A percentile compares a stretch with the other conserved stretches of the same genome.
phyloP scores from a whole-genome alignment of 2,797 vertebrate species.

The Lepidocolaptes lacrymiger region DNA sequence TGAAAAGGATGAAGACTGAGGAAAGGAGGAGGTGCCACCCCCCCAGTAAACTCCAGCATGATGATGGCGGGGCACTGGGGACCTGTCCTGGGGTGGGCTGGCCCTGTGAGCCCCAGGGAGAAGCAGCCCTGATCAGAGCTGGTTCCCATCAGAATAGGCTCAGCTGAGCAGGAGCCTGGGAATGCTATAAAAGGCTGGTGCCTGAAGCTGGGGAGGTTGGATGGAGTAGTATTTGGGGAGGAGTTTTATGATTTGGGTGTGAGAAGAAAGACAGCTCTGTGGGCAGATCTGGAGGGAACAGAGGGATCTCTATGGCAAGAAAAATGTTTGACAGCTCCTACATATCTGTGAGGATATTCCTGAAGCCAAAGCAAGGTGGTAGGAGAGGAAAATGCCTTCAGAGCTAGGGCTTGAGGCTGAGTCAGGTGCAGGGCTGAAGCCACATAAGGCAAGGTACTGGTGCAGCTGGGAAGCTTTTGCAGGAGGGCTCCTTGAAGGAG shows the following conservation, averaged over 20 bases:
- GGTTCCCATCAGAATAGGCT: background rate
- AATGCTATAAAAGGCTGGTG: background rate
- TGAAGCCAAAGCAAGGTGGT: background rate
- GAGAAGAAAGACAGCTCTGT: background rate
- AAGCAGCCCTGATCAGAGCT: background rate
- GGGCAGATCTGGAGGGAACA: background rate
- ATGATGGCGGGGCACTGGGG: background rate
- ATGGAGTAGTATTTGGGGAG: accelerated
- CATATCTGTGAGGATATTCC: background rate
- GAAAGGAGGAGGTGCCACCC: background rate
- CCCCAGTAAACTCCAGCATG: background rate
- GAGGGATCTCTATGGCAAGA: background rate
- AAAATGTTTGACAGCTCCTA: background rate
- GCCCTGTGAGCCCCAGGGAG: background rate
- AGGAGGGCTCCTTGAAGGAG: background rate
- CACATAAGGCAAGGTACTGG: background rate
- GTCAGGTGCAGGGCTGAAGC: background rate
- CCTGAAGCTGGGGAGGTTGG: accelerated
- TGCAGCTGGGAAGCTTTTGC: background rate
- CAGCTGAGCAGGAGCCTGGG: background rate
- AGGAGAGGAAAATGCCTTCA: background rate
- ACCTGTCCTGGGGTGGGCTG: background rate
- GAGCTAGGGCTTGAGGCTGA: background rate
- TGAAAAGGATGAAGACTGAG: background rate
- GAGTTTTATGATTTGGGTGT: accelerated